Evolutionary conservation across 2,113 vertebrate species (phyloP), one percentile per base, ranked within the genome.

Genomic region (Gopherus evgoodei): DNA sequence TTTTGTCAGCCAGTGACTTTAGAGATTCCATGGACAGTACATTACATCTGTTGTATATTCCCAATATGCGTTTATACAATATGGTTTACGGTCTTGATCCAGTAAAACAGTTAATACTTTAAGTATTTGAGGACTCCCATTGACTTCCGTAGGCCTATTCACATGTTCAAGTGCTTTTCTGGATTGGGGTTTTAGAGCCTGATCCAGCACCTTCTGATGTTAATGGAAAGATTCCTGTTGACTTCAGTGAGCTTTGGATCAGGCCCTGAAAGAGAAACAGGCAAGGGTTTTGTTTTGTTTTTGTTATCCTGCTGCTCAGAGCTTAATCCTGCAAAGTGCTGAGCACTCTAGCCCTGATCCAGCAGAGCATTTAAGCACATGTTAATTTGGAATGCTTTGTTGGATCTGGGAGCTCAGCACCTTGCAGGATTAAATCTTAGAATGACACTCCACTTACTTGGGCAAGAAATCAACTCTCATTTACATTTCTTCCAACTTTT

Each of bases 281-380:
- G 4, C 2, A 16, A 87, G 29, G 6, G 31, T 49, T 49, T 88
- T 82, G 69, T 11, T 59, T 11, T 31, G 38, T 56, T 84, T 84
- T 76, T 84, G 59, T 11, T 16, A 84, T 0, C 0, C 1, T 9
- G 4, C 75, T 0, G 0, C 2, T 1, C 35, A 16, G 7, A 11
- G 0, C 44, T 90, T 56, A 91, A 35, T 81, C 52, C 80, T 79
- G 69, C 31, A 86, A 8, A 27, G 65, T n/a, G 6, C 38, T 84
- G 2, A 16, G 11, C 69, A 42, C 19, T 81, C 38, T 38, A 86
- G 47, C 80, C 52, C 83, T 85, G 49, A 38, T 88, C 38, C 65
- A 88, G 57, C 84, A 87, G 87, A 87, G 87, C 62, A 56, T 8
- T 38, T 31, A 87, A 85, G 50, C 3, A 3, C 0, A 0, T n/a